Evolutionary conservation across 37 sponge, comb jelly and placozoan species (phyloP).

Genomic region (Ianthella basta): DNA sequence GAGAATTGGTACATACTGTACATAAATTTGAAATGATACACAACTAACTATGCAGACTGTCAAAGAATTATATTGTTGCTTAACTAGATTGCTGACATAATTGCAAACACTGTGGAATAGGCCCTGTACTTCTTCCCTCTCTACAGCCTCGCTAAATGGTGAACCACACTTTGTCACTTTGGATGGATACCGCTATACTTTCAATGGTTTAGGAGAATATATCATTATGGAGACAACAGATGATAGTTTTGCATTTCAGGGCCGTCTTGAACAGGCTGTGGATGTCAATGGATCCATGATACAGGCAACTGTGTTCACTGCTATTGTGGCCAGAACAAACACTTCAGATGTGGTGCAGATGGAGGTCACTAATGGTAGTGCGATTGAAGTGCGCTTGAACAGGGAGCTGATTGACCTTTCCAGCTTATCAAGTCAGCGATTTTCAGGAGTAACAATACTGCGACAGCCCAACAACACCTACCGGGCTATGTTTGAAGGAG

Average conservation of each 20-base stretch:
- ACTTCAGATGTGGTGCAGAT: constrained; percentile 39
- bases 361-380: not conserved
- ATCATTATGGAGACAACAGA: constrained; percentile 50
- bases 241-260: constrained; percentile 59
- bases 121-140: too few relatives aligned
- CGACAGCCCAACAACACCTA: constrained; percentile 25
- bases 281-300: not conserved
- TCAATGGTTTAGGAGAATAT: constrained; percentile 78
- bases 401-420: constrained; percentile 33
- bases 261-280: constrained; percentile 44
- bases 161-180: constrained; percentile 55
- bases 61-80: too few relatives aligned
- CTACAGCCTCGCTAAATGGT: not conserved
- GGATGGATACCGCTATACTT: constrained; percentile 70
- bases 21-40: too few relatives aligned
- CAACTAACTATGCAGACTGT: too few relatives aligned
- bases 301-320: constrained; percentile 68
- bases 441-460: constrained; percentile 15
- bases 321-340: constrained; percentile 49
- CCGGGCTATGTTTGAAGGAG: constrained; percentile 15
- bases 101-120: too few relatives aligned
- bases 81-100: too few relatives aligned
- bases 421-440: not conserved
- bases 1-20: too few relatives aligned
- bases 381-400: constrained; percentile 9